Conservation (phyloP, 2,113 vertebrate species). For the Petaurus breviceps region DNA sequence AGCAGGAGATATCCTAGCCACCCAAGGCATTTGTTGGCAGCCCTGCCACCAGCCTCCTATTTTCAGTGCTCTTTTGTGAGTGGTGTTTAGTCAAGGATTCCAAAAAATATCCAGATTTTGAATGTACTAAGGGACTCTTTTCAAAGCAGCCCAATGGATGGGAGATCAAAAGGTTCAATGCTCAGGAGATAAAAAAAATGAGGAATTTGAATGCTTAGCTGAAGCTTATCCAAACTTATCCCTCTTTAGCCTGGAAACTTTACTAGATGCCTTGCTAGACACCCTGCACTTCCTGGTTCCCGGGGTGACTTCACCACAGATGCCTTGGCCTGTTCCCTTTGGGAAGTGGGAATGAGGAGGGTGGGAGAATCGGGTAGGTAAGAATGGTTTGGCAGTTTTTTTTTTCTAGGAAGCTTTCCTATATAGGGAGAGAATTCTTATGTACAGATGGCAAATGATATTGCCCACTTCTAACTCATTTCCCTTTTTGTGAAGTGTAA, state of each 20-base stretch:
- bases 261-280: background rate
- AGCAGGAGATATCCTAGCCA: background rate
- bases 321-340: background rate
- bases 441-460: background rate
- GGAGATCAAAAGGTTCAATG: conserved; percentile 18
- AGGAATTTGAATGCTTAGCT: conserved; percentile 32
- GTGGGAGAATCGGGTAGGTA: background rate
- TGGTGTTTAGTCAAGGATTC: background rate
- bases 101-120: background rate
- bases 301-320: background rate
- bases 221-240: conserved; percentile 34
- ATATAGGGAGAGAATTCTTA: conserved; percentile 19
- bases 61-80: background rate
- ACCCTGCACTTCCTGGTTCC: background rate
- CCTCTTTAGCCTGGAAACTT: background rate
- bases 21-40: background rate
- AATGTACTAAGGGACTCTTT: conserved; percentile 16
- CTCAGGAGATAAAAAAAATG: background rate
- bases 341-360: background rate
- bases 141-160: background rate
- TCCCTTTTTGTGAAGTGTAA: conserved; percentile 20
- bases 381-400: conserved; percentile 9
- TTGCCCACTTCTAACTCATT: background rate
- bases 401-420: background rate
- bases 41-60: background rate